These are phyloP conservation scores for Denticeps clupeoides DNA, from an alignment of 2,797 vertebrate genomes.

Conservation along the genomic window DNA sequence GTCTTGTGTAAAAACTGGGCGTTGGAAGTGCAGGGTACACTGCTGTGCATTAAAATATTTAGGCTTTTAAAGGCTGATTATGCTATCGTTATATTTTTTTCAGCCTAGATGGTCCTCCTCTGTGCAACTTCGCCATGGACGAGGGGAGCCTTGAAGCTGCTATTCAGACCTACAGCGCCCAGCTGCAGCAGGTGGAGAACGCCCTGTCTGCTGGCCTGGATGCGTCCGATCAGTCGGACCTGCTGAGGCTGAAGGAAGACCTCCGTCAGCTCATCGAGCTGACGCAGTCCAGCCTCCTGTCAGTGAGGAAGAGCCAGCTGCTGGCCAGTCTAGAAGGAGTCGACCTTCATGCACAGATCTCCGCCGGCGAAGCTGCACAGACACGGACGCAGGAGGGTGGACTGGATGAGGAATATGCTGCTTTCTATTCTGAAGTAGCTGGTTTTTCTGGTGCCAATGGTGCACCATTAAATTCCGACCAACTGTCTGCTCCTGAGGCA, in stretches of 20 bases:
- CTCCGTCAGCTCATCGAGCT: constrained; percentile 83
- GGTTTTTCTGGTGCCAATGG: constrained; percentile 36
- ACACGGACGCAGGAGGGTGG: not conserved
- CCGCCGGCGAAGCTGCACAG: constrained; percentile 10
- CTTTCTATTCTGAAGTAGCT: constrained; percentile 67
- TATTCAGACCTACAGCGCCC: constrained; percentile 68
- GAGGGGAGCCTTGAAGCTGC: constrained; percentile 74
- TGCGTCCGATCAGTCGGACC: constrained; percentile 68
- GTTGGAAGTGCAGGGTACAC: too few relatives aligned
- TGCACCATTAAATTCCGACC: too few relatives aligned
- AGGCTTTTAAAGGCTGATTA: not conserved
- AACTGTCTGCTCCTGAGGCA: not conserved
- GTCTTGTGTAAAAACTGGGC: too few relatives aligned
- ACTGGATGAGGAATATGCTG: constrained; percentile 56
- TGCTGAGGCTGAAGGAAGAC: constrained; percentile 76
- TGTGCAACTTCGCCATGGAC: constrained; percentile 60
- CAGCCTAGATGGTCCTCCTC: too few relatives aligned
- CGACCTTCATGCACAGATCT: not conserved
- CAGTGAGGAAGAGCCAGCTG: constrained; percentile 77
- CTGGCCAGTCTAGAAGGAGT: constrained; percentile 67
- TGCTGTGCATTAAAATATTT: too few relatives aligned
- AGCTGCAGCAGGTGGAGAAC: constrained; percentile 80
- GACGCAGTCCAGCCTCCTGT: constrained; percentile 80
- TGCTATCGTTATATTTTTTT: not conserved
- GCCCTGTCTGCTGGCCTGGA: constrained; percentile 67